Base-by-base conservation (phyloP, 1,140 invertebrate genomes). In the Drosophila parvula region DNA sequence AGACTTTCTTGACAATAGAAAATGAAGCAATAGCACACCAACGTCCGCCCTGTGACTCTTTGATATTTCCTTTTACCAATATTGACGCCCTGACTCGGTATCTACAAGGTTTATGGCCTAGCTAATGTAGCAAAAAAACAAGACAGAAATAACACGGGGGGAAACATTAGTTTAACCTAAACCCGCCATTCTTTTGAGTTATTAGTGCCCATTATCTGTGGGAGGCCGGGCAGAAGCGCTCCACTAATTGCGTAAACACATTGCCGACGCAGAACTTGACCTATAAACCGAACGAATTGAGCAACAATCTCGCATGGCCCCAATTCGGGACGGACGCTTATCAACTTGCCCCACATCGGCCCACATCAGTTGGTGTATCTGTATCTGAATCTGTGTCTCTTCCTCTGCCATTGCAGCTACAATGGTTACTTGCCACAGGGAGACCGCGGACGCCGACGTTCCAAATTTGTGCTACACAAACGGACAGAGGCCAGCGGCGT, bases 361-460 rank as follows among this genome's bases (percentile, higher is more conserved):
- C 30, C 30, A 30, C 5, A 7, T 30, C 71, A 27, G 27, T 61
- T 38, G 51, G 50, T 47, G 43, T 60, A 48, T 61, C 27, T n/a
- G 16, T 14, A 9, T n/a, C n/a, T 53, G 14, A 58, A 74, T 47
- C 14, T 51, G 14, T 50, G 16, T 75, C 40, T 36, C 53, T 73
- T 14, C 57, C 60, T 59, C 58, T 79, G 65, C 61, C 73, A 51
- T 93, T 93, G 44, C 93, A 99, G 98, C 79, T 99, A 99, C 93
- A 99, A 99, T 95, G 98, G 98, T 59, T 97, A 96, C 91, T 93
- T 99, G 75, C 97, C 97, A 58, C 96, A 96, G 86, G 98, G 97
- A 36, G 98, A 99, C 93, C 96, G 97, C 80, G 98, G 98, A 12
- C 94, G 98, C 57, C 95, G 97, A 88, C 95, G 97, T 90, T 98